These are phyloP conservation scores for Microtus montanus DNA, from an alignment of 2,113 vertebrate species.

Conservation along the genomic window DNA sequence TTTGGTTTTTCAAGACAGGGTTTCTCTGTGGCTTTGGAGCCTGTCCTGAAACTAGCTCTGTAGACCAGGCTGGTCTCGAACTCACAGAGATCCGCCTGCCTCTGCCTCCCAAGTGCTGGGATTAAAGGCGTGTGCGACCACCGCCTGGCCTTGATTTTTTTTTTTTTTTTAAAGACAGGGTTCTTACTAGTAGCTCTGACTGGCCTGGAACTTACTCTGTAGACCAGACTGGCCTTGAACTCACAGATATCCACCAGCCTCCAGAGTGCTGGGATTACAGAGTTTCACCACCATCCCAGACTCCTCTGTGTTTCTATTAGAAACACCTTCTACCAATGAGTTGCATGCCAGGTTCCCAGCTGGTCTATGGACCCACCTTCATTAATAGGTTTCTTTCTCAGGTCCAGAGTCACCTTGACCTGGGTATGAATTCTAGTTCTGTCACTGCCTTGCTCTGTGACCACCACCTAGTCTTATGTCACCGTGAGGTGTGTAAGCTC, in stretches of 20 bases:
- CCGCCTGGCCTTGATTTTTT: not conserved
- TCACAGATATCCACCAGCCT: not conserved
- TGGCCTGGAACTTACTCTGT: not conserved
- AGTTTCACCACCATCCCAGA: not conserved
- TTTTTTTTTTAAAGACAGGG: not conserved
- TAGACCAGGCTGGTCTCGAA: no score
- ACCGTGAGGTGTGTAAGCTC: not conserved
- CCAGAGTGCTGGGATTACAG: not conserved
- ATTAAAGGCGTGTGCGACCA: no score
- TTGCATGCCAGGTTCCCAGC: not conserved
- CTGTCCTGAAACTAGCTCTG: no score
- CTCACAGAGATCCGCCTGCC: no score
- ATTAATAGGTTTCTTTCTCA: not conserved
- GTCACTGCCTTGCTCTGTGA: not conserved
- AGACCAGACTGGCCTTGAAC: not conserved
- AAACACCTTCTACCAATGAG: not conserved
- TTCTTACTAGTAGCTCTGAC: not conserved
- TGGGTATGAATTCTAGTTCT: constrained; percentile 1
- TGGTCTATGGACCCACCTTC: not conserved
- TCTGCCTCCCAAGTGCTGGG: no score
- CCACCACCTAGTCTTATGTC: not conserved
- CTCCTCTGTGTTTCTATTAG: not conserved
- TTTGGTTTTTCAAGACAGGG: no score
- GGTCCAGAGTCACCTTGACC: not conserved
- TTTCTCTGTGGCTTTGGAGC: no score